A percentile compares a stretch with the other conserved stretches of the same genome.
Evolutionary conservation across 1,140 invertebrate genomes (phyloP).

Genomic region (Metaphire vulgaris): DNA sequence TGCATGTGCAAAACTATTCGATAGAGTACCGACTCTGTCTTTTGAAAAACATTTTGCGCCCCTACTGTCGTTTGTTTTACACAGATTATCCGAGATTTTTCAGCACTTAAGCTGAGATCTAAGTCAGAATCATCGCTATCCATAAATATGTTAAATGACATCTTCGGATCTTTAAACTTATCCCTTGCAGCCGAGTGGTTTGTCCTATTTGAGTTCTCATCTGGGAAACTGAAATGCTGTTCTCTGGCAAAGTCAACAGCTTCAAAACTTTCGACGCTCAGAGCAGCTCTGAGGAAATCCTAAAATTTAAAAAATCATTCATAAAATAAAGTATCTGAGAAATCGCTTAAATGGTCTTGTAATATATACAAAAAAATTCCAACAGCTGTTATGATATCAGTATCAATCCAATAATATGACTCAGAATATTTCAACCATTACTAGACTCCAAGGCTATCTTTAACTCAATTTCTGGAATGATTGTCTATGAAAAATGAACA

Average conservation of each 20-base stretch:
- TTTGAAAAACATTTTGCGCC: not conserved
- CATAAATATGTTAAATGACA: not conserved
- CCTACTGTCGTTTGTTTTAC: not conserved
- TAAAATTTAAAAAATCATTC: too few species aligned
- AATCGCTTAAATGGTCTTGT: too few species aligned
- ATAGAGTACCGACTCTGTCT: not conserved
- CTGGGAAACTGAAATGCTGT: not conserved
- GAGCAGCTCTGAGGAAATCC: not conserved
- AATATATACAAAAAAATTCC: too few species aligned
- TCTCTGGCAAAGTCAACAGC: too few species aligned
- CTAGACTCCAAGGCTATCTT: not conserved
- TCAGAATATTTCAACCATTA: not conserved
- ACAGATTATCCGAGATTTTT: not conserved
- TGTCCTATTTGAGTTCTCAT: not conserved
- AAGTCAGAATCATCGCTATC: not conserved
- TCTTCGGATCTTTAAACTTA: not conserved
- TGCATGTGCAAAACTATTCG: not conserved
- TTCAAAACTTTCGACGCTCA: not conserved
- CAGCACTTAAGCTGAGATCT: not conserved
- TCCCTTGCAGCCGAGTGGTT: not conserved
- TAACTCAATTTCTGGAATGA: not conserved
- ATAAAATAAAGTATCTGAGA: too few species aligned
- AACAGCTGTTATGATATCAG: too few species aligned
- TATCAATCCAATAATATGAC: not conserved
- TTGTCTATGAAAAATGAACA: too few species aligned